Base-by-base conservation (phyloP, 2,797 vertebrate genomes). In the Premnoplex brunnescens region DNA sequence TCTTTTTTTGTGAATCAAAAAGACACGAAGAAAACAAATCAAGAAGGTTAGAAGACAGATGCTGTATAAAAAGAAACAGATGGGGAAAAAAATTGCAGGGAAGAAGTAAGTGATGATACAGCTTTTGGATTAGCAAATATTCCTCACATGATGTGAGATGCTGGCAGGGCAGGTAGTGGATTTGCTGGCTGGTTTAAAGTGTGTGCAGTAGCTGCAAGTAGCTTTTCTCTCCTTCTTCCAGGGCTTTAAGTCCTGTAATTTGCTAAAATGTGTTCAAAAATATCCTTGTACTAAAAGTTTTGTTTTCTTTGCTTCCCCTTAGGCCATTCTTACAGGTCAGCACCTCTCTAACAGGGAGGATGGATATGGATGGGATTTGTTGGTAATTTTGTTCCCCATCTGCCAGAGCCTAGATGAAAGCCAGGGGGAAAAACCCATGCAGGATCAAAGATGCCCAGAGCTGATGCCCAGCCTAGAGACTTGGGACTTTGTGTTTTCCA, bases 11-110 rank as follows among this genome's bases (percentile, higher is more conserved):
- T 21, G 10, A 66, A 54, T 94, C 66, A 49, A 10, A 94, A 84
- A 88, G 72, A 60, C 64, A 18, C 18, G 34, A 85, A 18, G 73
- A 72, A 88, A 75, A 87, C 93, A 93, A 95, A 73, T 19, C 32
- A 3, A 55, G 58, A 62, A 68, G 44, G 49, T 17, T 63, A 22
- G 66, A 44, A 96, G 82, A 95, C 64, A 91, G 95, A 78, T 27
- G 37, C 66, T 54, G 23, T 34, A 9, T 67, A 14, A 87, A 84
- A 83, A 66, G 88, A 76, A 84, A 39, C 67, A 82, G 74, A 77
- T 89, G 59, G 54, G 12, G 17, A 48, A 77, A 22, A 64, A 76
- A 76, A 27, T n/a, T 46, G 55, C 55, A n/a, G 69, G 56, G 83
- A 72, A 85, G 76, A 77, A 96, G 36, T 59, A 72, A 89, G 32